phyloP scores from a whole-genome alignment of 37 sponge, comb jelly and placozoan species.

The Theonella swinhoei region DNA sequence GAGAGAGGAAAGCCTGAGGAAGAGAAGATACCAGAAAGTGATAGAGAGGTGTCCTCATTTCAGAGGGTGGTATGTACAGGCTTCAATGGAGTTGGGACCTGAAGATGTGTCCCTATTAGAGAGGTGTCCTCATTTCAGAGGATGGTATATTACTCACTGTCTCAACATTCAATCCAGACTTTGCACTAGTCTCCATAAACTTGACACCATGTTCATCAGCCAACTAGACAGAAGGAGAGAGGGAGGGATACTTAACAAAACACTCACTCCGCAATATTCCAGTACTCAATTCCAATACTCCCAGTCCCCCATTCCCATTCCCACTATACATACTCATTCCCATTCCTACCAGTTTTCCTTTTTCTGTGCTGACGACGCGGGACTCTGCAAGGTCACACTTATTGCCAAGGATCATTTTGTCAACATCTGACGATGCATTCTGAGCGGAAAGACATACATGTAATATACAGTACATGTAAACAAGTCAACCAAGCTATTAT shows the following conservation, averaged over 20 bases:
- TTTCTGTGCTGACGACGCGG: slow-evolving; percentile 88
- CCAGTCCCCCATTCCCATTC: slow-evolving; percentile 2
- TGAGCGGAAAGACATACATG: slow-evolving; percentile 12
- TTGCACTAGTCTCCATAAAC: slow-evolving; percentile 98
- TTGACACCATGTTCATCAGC: slow-evolving; percentile 97
- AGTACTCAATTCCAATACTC: not conserved
- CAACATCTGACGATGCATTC: slow-evolving; percentile 98
- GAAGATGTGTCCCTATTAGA: too few relatives aligned
- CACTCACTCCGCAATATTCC: not conserved
- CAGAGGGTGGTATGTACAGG: too few relatives aligned
- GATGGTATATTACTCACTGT: slow-evolving; percentile 54
- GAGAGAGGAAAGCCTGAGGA: slow-evolving; percentile 83
- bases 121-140: too few relatives aligned
- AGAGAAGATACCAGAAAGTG: not conserved
- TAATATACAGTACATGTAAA: not conserved
- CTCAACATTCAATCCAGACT: slow-evolving; percentile 93
- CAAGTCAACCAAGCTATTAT: not conserved
- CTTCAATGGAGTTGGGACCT: too few relatives aligned
- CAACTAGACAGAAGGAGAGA: slow-evolving; percentile 68
- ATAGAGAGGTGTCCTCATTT: too few relatives aligned
- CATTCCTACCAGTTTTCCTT: slow-evolving; percentile 81
- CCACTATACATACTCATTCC: not conserved
- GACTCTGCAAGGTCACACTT: slow-evolving; percentile 96
- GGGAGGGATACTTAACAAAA: slow-evolving; percentile 3
- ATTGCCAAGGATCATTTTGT: slow-evolving; percentile 98